Conservation (phyloP, 2,888 invertebrate species). For the Synanthedon tipuliformis region DNA sequence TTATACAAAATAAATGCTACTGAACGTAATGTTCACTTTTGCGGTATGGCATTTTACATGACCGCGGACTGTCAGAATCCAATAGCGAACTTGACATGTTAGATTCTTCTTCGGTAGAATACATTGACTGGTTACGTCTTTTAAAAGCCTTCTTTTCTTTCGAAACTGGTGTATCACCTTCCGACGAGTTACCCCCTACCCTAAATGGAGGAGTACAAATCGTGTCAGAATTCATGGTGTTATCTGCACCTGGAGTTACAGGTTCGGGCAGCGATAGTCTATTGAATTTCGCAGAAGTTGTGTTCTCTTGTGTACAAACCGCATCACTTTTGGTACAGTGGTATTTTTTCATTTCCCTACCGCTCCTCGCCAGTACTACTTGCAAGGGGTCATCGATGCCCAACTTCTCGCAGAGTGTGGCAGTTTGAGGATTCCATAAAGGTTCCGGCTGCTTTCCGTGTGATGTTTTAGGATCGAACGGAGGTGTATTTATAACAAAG, state of each 20-base stretch:
- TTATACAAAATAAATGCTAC: too few species aligned
- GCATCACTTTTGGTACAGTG: conserved; percentile 8
- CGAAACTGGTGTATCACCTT: conserved; percentile 36
- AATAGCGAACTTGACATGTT: conserved; percentile 24
- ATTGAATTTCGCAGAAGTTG: conserved; percentile 7
- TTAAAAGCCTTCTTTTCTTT: conserved; percentile 37
- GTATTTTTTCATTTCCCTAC: conserved; percentile 44
- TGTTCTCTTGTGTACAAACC: conserved; percentile 31
- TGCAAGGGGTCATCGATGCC: conserved; percentile 86
- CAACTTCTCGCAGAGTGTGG: conserved; percentile 74
- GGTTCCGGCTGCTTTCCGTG: conserved; percentile 55
- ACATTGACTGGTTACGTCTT: conserved; percentile 54
- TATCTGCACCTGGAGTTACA: conserved; percentile 36
- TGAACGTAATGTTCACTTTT: neutral
- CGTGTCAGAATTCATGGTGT: conserved; percentile 16
- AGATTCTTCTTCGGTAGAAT: conserved; percentile 40
- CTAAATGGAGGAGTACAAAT: too few species aligned
- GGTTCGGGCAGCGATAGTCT: conserved; percentile 52
- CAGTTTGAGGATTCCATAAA: conserved; percentile 78
- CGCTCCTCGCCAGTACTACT: conserved; percentile 67
- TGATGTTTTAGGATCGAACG: conserved; percentile 60
- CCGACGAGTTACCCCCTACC: conserved; percentile 15
- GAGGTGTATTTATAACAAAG: conserved; percentile 81
- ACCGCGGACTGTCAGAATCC: conserved; percentile 28
- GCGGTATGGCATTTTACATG: conserved; percentile 25